A percentile compares a stretch with the other conserved stretches of the same genome.
phyloP scores from a whole-genome alignment of 2,113 vertebrate genomes.

The Psilopsiagon aurifrons region DNA sequence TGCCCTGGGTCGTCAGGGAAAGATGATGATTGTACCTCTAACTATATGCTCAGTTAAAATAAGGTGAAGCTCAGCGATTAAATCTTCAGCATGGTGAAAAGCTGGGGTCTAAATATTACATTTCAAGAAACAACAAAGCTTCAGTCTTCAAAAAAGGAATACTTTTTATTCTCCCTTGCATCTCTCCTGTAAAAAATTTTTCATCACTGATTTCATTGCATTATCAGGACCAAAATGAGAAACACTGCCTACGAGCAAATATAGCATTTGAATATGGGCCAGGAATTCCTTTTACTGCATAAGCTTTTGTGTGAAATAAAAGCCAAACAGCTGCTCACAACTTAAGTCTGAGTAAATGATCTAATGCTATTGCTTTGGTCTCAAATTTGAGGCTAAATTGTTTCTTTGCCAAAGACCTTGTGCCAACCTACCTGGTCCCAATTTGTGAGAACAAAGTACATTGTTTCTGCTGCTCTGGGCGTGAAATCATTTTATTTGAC shows the following conservation, averaged over 20 bases:
- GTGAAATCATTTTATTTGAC: constrained; percentile 19
- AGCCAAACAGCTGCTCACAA: constrained; percentile 72
- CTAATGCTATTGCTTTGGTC: constrained; percentile 59
- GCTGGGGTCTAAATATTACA: neutral
- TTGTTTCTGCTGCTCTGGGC: constrained; percentile 30
- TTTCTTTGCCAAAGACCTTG: constrained; percentile 32
- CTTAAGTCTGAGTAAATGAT: constrained; percentile 56
- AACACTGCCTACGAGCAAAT: constrained; percentile 61
- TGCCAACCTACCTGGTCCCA: constrained; percentile 68
- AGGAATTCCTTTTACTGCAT: constrained; percentile 66
- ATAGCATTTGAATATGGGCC: constrained; percentile 57
- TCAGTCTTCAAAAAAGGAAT: neutral
- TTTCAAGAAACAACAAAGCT: neutral
- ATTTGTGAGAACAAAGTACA: constrained; percentile 66
- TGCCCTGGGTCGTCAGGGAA: neutral
- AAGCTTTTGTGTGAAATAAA: constrained; percentile 67
- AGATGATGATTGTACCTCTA: neutral
- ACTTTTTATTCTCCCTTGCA: neutral
- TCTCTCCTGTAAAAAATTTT: constrained; percentile 44
- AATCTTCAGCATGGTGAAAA: neutral
- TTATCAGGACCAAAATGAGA: constrained; percentile 67
- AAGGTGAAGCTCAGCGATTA: neutral
- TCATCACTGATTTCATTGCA: constrained; percentile 52
- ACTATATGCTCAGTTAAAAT: neutral
- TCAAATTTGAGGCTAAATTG: constrained; percentile 45